phyloP scores from a whole-genome alignment of 1,140 invertebrate genomes.

The Hycleus cichorii region DNA sequence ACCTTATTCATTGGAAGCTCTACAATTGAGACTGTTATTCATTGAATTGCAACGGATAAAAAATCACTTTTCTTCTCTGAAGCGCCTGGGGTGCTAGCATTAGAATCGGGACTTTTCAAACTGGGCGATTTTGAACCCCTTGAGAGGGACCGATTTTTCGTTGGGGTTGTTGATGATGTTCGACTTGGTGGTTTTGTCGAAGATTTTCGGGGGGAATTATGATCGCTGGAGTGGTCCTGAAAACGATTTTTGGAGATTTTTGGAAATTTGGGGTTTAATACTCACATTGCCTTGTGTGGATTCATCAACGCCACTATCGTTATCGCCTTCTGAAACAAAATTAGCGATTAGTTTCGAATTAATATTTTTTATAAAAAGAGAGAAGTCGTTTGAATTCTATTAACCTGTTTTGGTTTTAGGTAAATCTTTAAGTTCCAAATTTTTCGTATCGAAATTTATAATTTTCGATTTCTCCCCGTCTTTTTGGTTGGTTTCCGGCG shows the following conservation, averaged over 20 bases:
- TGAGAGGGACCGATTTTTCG: constrained; percentile 48
- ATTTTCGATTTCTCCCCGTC: neutral
- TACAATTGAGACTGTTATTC: constrained; percentile 38
- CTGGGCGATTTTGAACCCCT: constrained; percentile 52
- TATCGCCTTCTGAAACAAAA: constrained; percentile 63
- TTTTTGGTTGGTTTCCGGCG: neutral
- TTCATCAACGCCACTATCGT: constrained; percentile 70
- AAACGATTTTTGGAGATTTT: neutral
- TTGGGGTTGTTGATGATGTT: constrained; percentile 47
- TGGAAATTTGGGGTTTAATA: constrained; percentile 23
- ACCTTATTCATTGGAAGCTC: constrained; percentile 89
- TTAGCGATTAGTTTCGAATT: constrained; percentile 15
- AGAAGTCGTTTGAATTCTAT: neutral
- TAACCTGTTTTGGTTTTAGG: constrained; percentile 23
- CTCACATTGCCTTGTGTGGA: constrained; percentile 67
- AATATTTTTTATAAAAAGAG: neutral
- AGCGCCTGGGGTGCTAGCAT: constrained; percentile 43
- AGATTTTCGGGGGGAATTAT: constrained; percentile 55
- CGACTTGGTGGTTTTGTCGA: constrained; percentile 38
- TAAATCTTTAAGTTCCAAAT: constrained; percentile 17
- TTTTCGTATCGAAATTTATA: constrained; percentile 2
- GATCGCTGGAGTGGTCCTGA: constrained; percentile 50
- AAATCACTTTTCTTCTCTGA: constrained; percentile 68
- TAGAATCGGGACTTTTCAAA: constrained; percentile 57
- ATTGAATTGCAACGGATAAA: neutral